Evolutionary conservation across 2,888 invertebrate genomes (phyloP), one percentile per base, ranked within the genome.

Genomic region (Sialis lutaria): DNA sequence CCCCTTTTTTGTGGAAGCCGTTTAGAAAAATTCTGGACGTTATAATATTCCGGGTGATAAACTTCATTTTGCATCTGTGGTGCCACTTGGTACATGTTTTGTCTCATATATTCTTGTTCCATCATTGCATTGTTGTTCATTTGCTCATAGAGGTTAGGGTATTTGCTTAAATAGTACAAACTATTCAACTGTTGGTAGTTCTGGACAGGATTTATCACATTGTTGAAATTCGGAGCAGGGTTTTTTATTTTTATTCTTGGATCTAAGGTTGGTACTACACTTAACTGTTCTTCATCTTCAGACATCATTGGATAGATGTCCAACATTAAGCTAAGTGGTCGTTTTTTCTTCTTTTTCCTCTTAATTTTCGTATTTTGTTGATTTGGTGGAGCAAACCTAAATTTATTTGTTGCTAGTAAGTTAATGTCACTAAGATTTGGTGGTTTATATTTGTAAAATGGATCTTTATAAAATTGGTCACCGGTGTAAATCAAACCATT

Each of bases 391-490:
- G 67, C 56, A 58, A 68, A 61, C 52, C 67, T 55, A 46, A 67
- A 60, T 49, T 64, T 67, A 37, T 63, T 66, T 39, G 79, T 74
- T 4, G 83, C 82, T 53, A 85, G 57, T 39, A 83, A 64, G 63
- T 85, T 85, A 0, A 85, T 74, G 48, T 85, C 84, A 34, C 80
- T 74, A 0, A 83, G 82, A 52, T 75, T 77, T 49, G 77, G 75
- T 0, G 85, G 84, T 58, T 82, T 85, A 55, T 72, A 84, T 2
- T 70, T 73, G 57, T 74, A 75, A 51, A 84, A 70, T 12, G 82
- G 82, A 58, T 84, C 83, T 42, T 52, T 46, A n/a, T 42, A 42
- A 10, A 42, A 6, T 6, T 35, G 34, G 7, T 42, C 34, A 3
- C 12, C 10, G 6, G 32, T 33, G 6, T 33, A 43, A 10, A 33